phyloP scores from a whole-genome alignment of 2,888 invertebrate genomes.

The Conops quadrifasciatus region DNA sequence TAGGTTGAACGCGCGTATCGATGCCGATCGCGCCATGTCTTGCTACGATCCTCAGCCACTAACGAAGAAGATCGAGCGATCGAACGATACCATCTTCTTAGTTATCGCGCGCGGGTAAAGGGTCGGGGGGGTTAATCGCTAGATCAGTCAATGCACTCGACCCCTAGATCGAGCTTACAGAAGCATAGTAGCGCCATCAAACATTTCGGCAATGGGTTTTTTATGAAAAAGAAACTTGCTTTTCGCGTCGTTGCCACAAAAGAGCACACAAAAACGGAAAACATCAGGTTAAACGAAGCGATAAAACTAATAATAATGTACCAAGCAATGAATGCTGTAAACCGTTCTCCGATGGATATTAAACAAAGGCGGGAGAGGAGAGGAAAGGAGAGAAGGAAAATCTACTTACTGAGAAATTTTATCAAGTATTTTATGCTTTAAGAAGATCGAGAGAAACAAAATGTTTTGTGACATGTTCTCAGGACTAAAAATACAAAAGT shows the following conservation, averaged over 20 bases:
- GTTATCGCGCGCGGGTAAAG: too few relatives aligned
- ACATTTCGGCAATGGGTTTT: too few relatives aligned
- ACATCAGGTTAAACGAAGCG: conserved; percentile 20
- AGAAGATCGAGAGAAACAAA: not conserved
- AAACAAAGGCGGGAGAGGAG: conserved; percentile 2
- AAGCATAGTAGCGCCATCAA: too few relatives aligned
- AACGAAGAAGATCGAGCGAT: conserved; percentile 6
- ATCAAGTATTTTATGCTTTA: not conserved
- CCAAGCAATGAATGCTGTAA: too few relatives aligned
- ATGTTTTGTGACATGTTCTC: too few relatives aligned
- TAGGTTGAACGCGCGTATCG: not conserved
- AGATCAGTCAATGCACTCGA: too few relatives aligned
- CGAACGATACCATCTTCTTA: not conserved
- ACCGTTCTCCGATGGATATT: too few relatives aligned
- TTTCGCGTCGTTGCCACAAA: not conserved
- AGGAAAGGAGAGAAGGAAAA: conserved; percentile 1
- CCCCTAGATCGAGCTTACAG: too few relatives aligned
- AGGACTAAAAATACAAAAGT: too few relatives aligned
- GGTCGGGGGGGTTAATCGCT: too few relatives aligned
- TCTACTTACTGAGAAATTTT: not conserved
- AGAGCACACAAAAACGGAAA: not conserved
- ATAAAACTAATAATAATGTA: too few relatives aligned
- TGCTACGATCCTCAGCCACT: not conserved
- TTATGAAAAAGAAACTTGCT: too few relatives aligned
- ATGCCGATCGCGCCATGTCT: conserved; percentile 3